Percentiles rank a stretch among this genome's conserved stretches.
Conservation (phyloP, 1,140 invertebrate species). For the Aphelenchoides fujianensis region DNA sequence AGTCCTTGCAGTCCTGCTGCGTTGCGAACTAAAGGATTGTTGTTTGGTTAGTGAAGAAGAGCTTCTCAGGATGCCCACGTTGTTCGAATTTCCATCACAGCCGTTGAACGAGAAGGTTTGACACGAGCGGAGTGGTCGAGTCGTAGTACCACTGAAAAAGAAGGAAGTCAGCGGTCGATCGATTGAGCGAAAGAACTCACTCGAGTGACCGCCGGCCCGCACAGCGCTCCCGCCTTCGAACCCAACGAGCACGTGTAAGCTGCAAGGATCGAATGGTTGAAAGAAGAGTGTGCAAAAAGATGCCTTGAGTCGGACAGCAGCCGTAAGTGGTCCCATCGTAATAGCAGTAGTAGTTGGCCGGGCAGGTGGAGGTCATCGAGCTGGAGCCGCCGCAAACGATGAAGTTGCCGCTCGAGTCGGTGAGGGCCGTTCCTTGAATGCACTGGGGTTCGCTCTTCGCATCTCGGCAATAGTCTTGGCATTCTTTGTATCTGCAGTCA, state of each 20-base stretch:
- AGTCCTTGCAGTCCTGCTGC: slow-evolving; percentile 59
- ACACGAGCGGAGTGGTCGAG: slow-evolving; percentile 56
- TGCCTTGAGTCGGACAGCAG: slow-evolving; percentile 60
- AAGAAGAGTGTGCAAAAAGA: slow-evolving; percentile 21
- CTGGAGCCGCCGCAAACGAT: slow-evolving; percentile 59
- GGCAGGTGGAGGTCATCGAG: slow-evolving; percentile 59
- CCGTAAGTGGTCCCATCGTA: slow-evolving; percentile 62
- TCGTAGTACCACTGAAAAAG: slow-evolving; percentile 56
- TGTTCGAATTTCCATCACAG: slow-evolving; percentile 62
- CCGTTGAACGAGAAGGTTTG: slow-evolving; percentile 62
- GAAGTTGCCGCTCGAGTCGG: slow-evolving; percentile 62
- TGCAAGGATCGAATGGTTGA: slow-evolving; percentile 26
- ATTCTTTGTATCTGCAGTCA: slow-evolving; percentile 62
- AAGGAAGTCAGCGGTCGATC: background rate
- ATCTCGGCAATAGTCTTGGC: slow-evolving; percentile 61
- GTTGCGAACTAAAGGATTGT: slow-evolving; percentile 41
- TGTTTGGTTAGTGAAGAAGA: background rate
- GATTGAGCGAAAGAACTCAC: slow-evolving; percentile 10
- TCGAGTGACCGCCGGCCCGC: slow-evolving; percentile 59
- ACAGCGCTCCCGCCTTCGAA: slow-evolving; percentile 57
- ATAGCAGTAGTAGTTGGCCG: slow-evolving; percentile 62
- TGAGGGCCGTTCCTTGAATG: slow-evolving; percentile 60
- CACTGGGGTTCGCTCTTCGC: slow-evolving; percentile 59
- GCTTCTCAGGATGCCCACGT: slow-evolving; percentile 32
- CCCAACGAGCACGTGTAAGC: slow-evolving; percentile 61